Evolutionary conservation across 2,797 vertebrate species (phyloP).

Genomic region (Phataginus tetradactyla): DNA sequence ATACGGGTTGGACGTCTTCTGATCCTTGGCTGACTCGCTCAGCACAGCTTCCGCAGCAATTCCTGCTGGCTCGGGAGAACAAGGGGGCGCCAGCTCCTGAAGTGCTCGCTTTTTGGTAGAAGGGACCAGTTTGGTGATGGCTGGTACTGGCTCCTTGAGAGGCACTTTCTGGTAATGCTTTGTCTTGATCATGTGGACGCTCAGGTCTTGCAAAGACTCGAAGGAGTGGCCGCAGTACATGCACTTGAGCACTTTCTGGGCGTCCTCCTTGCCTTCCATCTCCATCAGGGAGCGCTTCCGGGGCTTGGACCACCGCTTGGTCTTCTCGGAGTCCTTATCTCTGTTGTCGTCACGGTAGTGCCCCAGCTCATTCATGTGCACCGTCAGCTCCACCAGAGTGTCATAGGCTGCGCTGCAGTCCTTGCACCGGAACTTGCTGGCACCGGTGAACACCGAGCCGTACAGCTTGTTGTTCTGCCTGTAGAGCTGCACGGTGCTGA

Average conservation of each 20-base stretch:
- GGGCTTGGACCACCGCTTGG: constrained; percentile 97
- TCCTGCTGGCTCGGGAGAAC: constrained; percentile 94
- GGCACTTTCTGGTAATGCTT: constrained; percentile 99
- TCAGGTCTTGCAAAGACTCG: constrained; percentile 98
- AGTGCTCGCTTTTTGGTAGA: constrained; percentile 97
- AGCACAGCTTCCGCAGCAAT: constrained; percentile 86
- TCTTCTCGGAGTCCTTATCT: constrained; percentile 94
- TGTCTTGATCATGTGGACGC: constrained; percentile 99
- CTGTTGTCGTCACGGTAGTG: constrained; percentile 99
- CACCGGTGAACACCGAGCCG: constrained; percentile 97
- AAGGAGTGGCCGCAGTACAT: constrained; percentile 99
- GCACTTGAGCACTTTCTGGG: constrained; percentile 99
- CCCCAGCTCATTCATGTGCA: constrained; percentile 99
- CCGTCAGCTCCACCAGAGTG: constrained; percentile 97
- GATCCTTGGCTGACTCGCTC: constrained; percentile 93
- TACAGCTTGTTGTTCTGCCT: constrained; percentile 98
- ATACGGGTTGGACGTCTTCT: constrained; percentile 95
- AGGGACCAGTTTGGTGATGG: constrained; percentile 96
- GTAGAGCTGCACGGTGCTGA: constrained; percentile 99
- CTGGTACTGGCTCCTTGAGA: constrained; percentile 99
- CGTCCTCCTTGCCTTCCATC: constrained; percentile 99
- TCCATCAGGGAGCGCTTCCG: constrained; percentile 97
- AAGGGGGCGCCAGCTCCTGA: constrained; percentile 94
- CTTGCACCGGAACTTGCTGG: constrained; percentile 99
- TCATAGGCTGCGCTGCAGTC: constrained; percentile 98